Evolutionary conservation across 2,888 invertebrate genomes (phyloP).

Genomic region (Strigamia transsilvanica): DNA sequence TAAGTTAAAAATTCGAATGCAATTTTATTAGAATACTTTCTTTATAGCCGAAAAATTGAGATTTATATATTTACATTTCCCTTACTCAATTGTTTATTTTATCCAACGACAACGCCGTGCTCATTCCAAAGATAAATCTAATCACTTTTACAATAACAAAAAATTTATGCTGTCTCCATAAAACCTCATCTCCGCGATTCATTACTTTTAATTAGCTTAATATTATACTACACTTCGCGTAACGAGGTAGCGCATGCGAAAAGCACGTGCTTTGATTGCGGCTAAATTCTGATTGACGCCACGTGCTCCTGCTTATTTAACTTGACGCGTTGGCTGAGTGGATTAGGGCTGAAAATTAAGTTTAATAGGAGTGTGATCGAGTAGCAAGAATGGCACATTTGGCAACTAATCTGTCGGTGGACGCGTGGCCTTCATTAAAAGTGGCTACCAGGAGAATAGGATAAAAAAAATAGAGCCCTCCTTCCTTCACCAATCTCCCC

Average conservation of each 20-base stretch:
- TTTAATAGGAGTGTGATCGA: constrained; percentile 27
- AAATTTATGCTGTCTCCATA: neutral
- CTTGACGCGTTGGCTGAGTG: constrained; percentile 11
- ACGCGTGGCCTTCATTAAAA: constrained; percentile 24
- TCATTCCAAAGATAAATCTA: neutral
- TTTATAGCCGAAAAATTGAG: neutral
- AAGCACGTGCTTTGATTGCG: constrained; percentile 26
- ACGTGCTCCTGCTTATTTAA: neutral
- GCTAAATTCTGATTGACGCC: constrained; percentile 21
- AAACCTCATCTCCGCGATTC: neutral
- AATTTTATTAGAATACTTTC: neutral
- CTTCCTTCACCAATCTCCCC: neutral
- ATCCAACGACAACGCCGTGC: neutral
- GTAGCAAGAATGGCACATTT: neutral
- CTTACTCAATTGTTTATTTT: neutral
- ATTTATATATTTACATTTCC: neutral
- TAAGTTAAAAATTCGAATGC: constrained; percentile 9
- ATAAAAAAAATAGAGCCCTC: neutral
- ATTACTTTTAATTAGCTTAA: constrained; percentile 5
- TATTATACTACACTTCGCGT: neutral
- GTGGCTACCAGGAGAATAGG: neutral
- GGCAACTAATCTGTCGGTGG: constrained; percentile 15
- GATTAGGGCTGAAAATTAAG: constrained; percentile 25
- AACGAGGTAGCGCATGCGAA: neutral
- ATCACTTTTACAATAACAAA: neutral